These are phyloP conservation scores for Theodoxus fluviatilis DNA, from an alignment of 2,888 invertebrate species.

Conservation along the genomic window DNA sequence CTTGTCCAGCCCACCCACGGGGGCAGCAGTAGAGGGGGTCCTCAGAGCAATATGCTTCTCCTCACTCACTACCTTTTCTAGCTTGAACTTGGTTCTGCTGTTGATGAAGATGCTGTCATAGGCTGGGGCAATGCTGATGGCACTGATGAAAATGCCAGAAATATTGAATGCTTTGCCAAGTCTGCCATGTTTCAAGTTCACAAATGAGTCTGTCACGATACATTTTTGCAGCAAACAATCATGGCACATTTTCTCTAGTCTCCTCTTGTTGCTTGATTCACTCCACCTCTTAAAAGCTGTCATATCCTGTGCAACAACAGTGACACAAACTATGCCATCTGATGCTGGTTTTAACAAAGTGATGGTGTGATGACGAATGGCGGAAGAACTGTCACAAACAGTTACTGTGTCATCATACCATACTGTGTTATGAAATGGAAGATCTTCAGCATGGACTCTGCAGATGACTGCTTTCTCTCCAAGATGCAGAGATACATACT, in stretches of 20 bases:
- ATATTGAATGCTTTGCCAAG: too few relatives aligned
- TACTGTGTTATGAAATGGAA: conserved; percentile 22
- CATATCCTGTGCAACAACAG: conserved; percentile 34
- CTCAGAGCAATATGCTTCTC: conserved; percentile 42
- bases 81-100: too few relatives aligned
- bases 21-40: not conserved
- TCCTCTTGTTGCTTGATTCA: not conserved
- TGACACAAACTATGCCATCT: conserved; percentile 30
- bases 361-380: not conserved
- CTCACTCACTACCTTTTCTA: conserved; percentile 42
- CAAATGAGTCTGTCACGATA: conserved; percentile 33
- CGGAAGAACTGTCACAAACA: not conserved
- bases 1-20: conserved; percentile 46
- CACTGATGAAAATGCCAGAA: too few relatives aligned
- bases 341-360: conserved; percentile 27
- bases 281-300: conserved; percentile 29
- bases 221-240: conserved; percentile 39
- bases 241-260: conserved; percentile 30
- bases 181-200: conserved; percentile 37
- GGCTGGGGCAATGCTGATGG: too few relatives aligned
- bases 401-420: conserved; percentile 24
- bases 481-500: too few relatives aligned
- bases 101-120: too few relatives aligned
- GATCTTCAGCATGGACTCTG: conserved; percentile 36
- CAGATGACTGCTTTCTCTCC: conserved; percentile 32